Percentiles rank a stretch among this genome's conserved stretches.
phyloP scores from a whole-genome alignment of 53 echinoderm and acorn worm genomes.

The Mesocentrotus franciscanus region DNA sequence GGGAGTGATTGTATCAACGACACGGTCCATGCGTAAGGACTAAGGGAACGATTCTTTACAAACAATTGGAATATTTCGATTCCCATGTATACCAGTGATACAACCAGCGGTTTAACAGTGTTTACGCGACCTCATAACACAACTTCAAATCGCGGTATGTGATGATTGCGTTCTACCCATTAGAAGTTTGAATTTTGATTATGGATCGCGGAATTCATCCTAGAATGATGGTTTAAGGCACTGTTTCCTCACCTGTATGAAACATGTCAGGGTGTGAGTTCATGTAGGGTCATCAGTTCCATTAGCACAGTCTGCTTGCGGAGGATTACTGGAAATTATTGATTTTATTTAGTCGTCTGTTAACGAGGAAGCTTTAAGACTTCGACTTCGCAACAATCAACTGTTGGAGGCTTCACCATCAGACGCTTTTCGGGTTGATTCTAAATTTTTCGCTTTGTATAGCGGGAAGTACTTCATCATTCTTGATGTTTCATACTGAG shows the following conservation, averaged over 20 bases:
- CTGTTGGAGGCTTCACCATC: background rate
- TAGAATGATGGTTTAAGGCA: background rate
- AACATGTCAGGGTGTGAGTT: constrained; percentile 23
- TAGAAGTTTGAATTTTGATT: background rate
- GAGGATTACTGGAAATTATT: background rate
- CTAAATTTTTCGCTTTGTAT: background rate
- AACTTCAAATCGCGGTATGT: background rate
- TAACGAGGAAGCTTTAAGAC: background rate
- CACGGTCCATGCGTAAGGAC: too few species aligned
- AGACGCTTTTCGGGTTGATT: background rate
- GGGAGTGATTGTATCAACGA: background rate
- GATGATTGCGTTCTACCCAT: background rate
- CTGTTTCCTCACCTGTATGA: constrained; percentile 7
- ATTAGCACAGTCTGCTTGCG: constrained; percentile 2
- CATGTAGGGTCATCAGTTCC: constrained; percentile 12
- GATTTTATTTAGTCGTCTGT: background rate
- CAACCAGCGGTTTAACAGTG: background rate
- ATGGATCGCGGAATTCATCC: background rate
- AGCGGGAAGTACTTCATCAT: background rate
- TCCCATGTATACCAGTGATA: background rate
- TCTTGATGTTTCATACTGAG: background rate
- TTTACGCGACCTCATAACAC: background rate
- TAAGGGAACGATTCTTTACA: background rate
- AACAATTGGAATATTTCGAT: background rate
- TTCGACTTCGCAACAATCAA: background rate